Conservation (phyloP, 2,113 vertebrate genomes). For the Craseonycteris thonglongyai region DNA sequence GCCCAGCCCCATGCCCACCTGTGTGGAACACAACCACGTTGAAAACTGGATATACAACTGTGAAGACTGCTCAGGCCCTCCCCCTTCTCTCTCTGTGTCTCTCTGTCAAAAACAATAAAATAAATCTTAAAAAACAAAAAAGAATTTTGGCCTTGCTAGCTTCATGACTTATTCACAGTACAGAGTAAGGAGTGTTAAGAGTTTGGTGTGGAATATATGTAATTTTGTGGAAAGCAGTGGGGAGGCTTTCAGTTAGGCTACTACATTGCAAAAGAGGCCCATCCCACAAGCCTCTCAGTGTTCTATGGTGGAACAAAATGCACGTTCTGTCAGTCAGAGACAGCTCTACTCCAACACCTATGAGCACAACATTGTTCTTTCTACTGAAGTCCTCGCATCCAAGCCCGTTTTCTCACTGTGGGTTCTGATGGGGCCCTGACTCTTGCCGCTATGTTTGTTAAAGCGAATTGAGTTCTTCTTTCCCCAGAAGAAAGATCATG, state of each 20-base stretch:
- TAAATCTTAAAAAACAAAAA: no score
- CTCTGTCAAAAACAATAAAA: no score
- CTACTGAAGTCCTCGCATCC: fast-evolving
- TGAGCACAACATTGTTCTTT: neutral
- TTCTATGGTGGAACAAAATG: neutral
- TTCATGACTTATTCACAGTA: neutral
- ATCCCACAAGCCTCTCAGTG: neutral
- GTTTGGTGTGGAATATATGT: neutral
- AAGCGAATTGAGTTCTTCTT: neutral
- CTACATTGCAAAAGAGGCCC: neutral
- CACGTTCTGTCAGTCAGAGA: neutral
- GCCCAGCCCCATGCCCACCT: no score
- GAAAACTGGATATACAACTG: no score
- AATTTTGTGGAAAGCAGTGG: neutral
- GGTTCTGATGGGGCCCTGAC: neutral
- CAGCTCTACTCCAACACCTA: neutral
- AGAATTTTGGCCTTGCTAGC: neutral
- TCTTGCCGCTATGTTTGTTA: neutral
- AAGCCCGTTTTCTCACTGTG: fast-evolving
- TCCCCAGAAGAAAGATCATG: neutral
- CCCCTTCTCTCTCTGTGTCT: no score
- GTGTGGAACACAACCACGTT: no score
- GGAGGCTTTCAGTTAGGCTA: neutral
- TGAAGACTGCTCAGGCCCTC: no score
- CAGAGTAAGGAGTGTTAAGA: neutral